These are phyloP conservation scores for Melanotus villosus DNA, from an alignment of 2,888 invertebrate species.

Conservation along the genomic window DNA sequence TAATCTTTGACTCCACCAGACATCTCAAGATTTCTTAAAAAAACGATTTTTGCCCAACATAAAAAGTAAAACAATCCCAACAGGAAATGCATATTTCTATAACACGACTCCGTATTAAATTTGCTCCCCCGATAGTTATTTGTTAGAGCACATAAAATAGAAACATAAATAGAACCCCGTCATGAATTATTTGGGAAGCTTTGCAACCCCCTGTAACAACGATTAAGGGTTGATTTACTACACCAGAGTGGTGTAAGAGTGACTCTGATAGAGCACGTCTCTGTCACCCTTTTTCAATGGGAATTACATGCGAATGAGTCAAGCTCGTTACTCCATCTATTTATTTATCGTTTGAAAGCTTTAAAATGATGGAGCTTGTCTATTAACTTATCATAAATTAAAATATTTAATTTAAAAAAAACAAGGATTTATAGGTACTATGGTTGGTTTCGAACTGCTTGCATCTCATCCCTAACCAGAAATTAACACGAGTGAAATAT, in stretches of 20 bases:
- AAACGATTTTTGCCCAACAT: too few species aligned
- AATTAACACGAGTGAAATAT: too few species aligned
- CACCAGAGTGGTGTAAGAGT: constrained; percentile 43
- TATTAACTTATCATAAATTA: background rate
- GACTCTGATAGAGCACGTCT: constrained; percentile 52
- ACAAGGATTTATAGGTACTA: too few species aligned
- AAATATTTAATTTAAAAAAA: too few species aligned
- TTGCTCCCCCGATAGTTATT: constrained; percentile 17
- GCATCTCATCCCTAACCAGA: too few species aligned
- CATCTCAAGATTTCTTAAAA: too few species aligned
- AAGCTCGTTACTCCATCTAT: constrained; percentile 16
- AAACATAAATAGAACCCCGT: constrained; percentile 43
- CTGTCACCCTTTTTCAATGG: constrained; percentile 27
- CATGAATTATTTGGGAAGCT: constrained; percentile 54
- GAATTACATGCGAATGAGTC: constrained; percentile 29
- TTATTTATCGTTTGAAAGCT: background rate
- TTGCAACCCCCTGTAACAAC: constrained; percentile 47
- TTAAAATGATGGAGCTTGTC: background rate
- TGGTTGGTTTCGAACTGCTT: too few species aligned
- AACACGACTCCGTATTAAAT: too few species aligned
- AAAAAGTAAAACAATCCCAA: too few species aligned
- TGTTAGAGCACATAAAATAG: constrained; percentile 37
- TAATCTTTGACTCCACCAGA: too few species aligned
- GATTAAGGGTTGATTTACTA: constrained; percentile 54
- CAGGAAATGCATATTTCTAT: too few species aligned